Base-by-base conservation (phyloP, 2,888 invertebrate genomes). In the Rosalia funebris region DNA sequence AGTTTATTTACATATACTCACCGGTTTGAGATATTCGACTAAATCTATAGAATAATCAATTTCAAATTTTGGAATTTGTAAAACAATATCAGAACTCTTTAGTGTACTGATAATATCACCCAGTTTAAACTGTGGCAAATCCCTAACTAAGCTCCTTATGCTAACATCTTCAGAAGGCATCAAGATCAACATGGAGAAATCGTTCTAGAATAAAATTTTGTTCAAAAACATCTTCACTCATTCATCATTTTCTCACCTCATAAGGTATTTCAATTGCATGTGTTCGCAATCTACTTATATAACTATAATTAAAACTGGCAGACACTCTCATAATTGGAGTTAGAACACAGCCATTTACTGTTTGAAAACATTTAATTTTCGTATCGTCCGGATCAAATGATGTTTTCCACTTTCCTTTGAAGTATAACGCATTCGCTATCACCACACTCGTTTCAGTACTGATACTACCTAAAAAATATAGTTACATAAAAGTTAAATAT, bases 351-450 rank as follows among this genome's bases (percentile, higher is more conserved):
- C 86, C 86, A 0, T 83, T 82, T 39, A 83, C 84, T 59, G 85
- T 83, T 74, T 87, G 85, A 81, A 93, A 93, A 61, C 89, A 85
- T 32, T 86, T 85, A 1, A 82, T 74, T 50, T 71, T 74, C 0
- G 89, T 89, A 12, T 75, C 70, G 1, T 74, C 76, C 9, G 79
- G 76, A 60, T 88, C 85, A 76, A 93, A 93, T 0, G 88, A 83
- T 17, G 85, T 83, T 62, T 87, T 84, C 93, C 93, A 93, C 9
- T 85, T 85, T n/a, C 91, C 91, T 65, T 90, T 89, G 83, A 91
- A 92, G 77, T 90, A 91, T 72, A 93, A 83, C 0, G 90, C 91
- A 71, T 92, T 92, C 69, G 91, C 89, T 45, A 93, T 82, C 25
- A 93, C 79, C 82, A 92, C 84, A 69, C 87, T 82, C 0, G 89